A percentile compares a stretch with the other conserved stretches of the same genome.
Conservation (phyloP, 2,797 vertebrate species). For the Lagocephalus sceleratus region DNA sequence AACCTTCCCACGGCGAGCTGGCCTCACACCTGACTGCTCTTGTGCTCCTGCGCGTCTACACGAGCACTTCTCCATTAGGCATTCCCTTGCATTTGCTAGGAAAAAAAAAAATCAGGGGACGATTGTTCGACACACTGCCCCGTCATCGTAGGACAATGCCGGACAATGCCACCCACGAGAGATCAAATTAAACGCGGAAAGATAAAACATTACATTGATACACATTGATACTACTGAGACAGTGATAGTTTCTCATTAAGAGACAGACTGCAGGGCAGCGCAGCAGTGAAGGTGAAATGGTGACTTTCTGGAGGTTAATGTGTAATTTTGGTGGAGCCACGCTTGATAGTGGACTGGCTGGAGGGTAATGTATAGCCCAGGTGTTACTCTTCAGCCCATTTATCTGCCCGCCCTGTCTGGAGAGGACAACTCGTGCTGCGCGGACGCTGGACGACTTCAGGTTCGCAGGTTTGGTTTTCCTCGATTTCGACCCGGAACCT, state of each 20-base stretch:
- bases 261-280: constrained; percentile 4
- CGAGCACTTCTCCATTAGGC: background rate
- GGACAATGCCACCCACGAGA: no score
- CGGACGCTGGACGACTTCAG: constrained; percentile 22
- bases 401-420: constrained; percentile 15
- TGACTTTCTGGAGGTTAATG: constrained; percentile 59
- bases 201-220: constrained; percentile 4
- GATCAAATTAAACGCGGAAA: background rate
- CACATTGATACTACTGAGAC: background rate
- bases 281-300: constrained; percentile 10
- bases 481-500: no score
- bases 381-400: constrained; percentile 35
- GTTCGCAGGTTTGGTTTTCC: constrained; percentile 23
- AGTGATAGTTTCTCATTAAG: background rate
- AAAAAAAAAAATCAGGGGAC: no score
- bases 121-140: no score
- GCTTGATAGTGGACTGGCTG: constrained; percentile 31
- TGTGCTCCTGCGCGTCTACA: background rate
- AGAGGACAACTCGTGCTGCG: constrained; percentile 9
- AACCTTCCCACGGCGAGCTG: constrained; percentile 50
- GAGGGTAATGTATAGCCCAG: constrained; percentile 60
- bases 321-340: constrained; percentile 68
- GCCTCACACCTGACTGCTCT: background rate
- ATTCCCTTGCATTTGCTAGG: no score
- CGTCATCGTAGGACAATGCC: no score